Evolutionary conservation across 30 jellyfish, hydroid and myxozoan genomes (phyloP).

Genomic region (Hydra vulgaris): DNA sequence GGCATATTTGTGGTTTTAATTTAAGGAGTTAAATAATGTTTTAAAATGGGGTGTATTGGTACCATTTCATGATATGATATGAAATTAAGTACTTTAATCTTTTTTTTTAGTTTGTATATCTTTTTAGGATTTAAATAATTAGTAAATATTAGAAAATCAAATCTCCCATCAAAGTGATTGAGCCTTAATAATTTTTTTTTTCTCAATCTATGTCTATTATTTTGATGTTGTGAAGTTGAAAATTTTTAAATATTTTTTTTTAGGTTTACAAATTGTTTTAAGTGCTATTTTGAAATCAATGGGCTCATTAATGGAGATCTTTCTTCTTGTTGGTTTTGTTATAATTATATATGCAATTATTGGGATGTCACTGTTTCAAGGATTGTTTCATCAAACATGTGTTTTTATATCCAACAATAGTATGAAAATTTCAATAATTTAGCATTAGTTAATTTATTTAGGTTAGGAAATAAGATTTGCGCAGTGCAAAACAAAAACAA

Average conservation of each 20-base stretch:
- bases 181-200: no score
- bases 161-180: no score
- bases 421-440: no score
- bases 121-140: no score
- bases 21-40: no score
- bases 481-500: neutral
- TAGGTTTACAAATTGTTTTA: slow-evolving; percentile 62
- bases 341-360: slow-evolving; percentile 55
- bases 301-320: slow-evolving; percentile 44
- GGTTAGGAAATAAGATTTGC: no score
- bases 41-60: no score
- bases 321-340: slow-evolving; percentile 52
- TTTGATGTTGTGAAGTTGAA: neutral
- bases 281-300: slow-evolving; percentile 55
- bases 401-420: slow-evolving; percentile 3
- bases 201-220: no score
- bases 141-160: no score
- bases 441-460: no score
- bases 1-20: no score
- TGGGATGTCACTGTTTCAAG: slow-evolving; percentile 41
- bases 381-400: slow-evolving; percentile 51
- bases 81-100: neutral
- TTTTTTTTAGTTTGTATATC: neutral
- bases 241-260: neutral
- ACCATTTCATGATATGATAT: no score